phyloP scores from a whole-genome alignment of 2,113 vertebrate species.

The Syrrhaptes paradoxus region DNA sequence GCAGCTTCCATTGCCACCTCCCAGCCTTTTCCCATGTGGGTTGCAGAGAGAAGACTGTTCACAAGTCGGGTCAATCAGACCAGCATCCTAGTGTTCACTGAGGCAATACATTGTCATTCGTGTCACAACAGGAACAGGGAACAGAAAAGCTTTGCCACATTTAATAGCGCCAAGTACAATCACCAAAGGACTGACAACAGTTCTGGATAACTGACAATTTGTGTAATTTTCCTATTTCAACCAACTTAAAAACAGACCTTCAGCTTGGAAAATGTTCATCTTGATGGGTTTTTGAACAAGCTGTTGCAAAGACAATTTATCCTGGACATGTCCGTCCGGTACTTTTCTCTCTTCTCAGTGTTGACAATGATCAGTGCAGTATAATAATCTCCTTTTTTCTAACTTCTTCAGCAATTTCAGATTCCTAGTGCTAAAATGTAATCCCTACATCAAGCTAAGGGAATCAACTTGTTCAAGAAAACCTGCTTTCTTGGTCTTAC shows the following conservation, averaged over 20 bases:
- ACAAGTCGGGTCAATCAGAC: conserved; percentile 4
- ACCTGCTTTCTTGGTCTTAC: background rate
- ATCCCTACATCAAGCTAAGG: background rate
- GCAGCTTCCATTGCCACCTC: background rate
- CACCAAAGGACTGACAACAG: conserved; percentile 33
- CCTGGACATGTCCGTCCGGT: background rate
- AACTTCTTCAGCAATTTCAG: background rate
- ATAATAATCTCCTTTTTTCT: background rate
- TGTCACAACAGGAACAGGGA: conserved; percentile 29
- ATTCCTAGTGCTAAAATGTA: background rate
- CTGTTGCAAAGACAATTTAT: background rate
- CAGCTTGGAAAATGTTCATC: background rate
- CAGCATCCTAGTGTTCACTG: background rate
- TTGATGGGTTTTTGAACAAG: background rate
- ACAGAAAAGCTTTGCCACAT: background rate
- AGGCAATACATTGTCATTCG: conserved; percentile 12
- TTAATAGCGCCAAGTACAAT: conserved; percentile 26
- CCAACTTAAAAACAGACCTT: conserved; percentile 12
- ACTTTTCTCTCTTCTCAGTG: background rate
- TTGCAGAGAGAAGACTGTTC: background rate
- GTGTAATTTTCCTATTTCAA: conserved; percentile 43
- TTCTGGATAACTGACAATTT: background rate
- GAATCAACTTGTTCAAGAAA: background rate
- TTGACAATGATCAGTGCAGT: background rate
- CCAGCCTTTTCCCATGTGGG: background rate